Evolutionary conservation across 2,797 vertebrate species (phyloP), one percentile per base, ranked within the genome.

Genomic region (Muscicapa comitata): DNA sequence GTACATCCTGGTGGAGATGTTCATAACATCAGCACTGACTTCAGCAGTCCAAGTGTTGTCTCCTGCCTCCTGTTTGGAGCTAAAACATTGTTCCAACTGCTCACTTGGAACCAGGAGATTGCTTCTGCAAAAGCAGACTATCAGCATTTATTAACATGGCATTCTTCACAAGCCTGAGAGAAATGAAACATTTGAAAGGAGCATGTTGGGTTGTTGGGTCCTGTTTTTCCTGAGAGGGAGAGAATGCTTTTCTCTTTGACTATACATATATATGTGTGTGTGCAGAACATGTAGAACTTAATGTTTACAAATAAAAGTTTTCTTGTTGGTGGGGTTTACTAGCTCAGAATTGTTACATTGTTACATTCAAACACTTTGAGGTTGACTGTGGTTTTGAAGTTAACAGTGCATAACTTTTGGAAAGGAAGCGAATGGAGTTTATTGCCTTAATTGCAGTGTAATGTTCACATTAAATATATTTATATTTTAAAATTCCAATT

Each of bases 391-490:
- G n/a, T 29, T 93, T 89, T 86, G 74, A 71, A 91, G 72, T 80
- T 50, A 91, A 13, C 24, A 33, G 66, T 0, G 10, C 24, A 4
- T 72, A 43, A n/a, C 63, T 88, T 86, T 59, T 91, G 63, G 73
- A 66, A 51, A 67, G 57, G 54, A 93, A 85, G 42, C 0, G 0
- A 82, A 72, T 53, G 28, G 55, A 59, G 47, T 90, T 90, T 78
- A 66, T 86, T 90, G 89, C 93, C 88, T 81, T 94, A 92, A 93
- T 94, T 95, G 80, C 66, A 91, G 59, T 75, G 58, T 78, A 89
- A 91, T 94, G 75, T 37, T 95, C 86, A 14, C 81, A 94, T 95
- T 96, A 95, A 96, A 92, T 95, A 92, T 92, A 93, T 75, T 93
- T 95, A 57, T 93, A 80, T 93, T 96, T 93, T 95, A 35, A 86